Evolutionary conservation across 1,140 invertebrate species (phyloP).

Genomic region (Odontomachus brunneus): DNA sequence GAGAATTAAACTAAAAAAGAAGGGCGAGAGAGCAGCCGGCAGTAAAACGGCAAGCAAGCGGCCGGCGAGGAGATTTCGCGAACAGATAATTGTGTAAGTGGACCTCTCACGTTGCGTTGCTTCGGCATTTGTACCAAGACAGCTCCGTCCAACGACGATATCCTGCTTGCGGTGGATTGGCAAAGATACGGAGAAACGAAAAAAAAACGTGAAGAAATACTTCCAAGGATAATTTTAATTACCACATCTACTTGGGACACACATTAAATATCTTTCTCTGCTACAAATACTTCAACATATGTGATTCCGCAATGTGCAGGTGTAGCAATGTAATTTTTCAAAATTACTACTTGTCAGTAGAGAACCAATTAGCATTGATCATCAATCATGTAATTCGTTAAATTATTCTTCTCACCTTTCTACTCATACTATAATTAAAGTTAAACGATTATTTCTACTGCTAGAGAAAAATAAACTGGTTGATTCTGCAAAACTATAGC

Average conservation of each 20-base stretch:
- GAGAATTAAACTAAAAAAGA: constrained; percentile 67
- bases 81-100: constrained; percentile 83
- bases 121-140: constrained; percentile 47
- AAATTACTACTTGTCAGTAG: too few species aligned
- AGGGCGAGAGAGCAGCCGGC: constrained; percentile 66
- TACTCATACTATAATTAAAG: too few species aligned
- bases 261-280: neutral
- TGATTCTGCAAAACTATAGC: too few species aligned
- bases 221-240: constrained; percentile 26
- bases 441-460: too few species aligned
- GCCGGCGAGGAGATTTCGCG: constrained; percentile 78
- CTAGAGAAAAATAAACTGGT: too few species aligned
- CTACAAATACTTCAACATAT: neutral
- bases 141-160: constrained; percentile 43
- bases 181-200: constrained; percentile 22
- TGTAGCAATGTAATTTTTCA: too few species aligned
- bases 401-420: too few species aligned
- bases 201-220: neutral
- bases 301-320: neutral
- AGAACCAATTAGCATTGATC: too few species aligned
- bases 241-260: neutral
- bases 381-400: too few species aligned
- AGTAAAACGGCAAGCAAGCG: constrained; percentile 78
- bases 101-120: constrained; percentile 64
- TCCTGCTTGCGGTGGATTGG: constrained; percentile 30